Conservation (phyloP, 2,888 invertebrate species). For the Nineta flava region DNA sequence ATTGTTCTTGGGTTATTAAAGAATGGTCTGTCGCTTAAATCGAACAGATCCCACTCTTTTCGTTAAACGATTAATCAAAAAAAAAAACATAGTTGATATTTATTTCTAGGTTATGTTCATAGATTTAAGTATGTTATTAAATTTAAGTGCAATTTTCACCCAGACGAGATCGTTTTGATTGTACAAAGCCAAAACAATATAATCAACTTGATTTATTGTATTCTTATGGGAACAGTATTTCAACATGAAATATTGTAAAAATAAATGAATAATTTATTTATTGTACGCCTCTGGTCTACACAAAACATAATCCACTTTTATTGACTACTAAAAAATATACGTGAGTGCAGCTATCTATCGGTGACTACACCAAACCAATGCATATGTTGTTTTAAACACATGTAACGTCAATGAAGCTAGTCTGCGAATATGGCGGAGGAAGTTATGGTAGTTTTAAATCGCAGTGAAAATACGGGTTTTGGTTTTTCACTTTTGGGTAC, state of each 20-base stretch:
- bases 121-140: no score
- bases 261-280: neutral
- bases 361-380: neutral
- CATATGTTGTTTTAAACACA: neutral
- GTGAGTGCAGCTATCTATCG: neutral
- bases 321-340: neutral
- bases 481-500: constrained; percentile 84
- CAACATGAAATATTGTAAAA: neutral
- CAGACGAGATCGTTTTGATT: no score
- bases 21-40: no score
- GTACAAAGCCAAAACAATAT: no score
- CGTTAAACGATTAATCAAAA: no score
- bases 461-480: constrained; percentile 75
- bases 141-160: no score
- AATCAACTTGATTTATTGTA: no score
- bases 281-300: neutral
- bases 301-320: neutral
- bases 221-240: no score
- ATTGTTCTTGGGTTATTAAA: no score
- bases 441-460: constrained; percentile 73
- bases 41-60: no score
- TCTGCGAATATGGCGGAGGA: constrained; percentile 62
- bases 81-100: no score
- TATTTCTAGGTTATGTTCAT: no score
- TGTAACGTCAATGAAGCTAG: constrained; percentile 13